Percentiles rank a stretch among this genome's conserved stretches.
phyloP scores from a whole-genome alignment of 2,797 vertebrate species.

The Phylloscopus collybita region DNA sequence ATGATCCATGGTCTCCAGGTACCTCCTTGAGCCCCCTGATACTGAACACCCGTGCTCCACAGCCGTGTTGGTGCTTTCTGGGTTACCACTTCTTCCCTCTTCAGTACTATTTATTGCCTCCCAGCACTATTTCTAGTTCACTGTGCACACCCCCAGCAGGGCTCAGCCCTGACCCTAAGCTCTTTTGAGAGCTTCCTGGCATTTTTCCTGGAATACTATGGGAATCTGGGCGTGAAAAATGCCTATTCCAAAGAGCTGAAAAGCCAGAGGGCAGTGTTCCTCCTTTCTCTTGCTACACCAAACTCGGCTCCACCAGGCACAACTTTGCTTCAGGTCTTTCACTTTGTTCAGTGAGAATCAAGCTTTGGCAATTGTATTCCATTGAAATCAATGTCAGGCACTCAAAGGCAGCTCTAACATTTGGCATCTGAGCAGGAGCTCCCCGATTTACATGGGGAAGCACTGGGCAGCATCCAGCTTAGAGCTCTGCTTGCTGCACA shows the following conservation, averaged over 20 bases:
- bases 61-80: neutral
- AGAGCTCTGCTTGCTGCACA: neutral
- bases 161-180: neutral
- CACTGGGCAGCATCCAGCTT: neutral
- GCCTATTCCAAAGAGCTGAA: neutral
- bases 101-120: neutral
- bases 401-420: neutral
- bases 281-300: neutral
- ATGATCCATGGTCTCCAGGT: neutral
- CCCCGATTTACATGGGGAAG: neutral
- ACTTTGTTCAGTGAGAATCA: constrained; percentile 2
- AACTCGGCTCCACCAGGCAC: neutral
- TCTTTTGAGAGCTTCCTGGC: neutral
- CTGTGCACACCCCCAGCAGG: neutral
- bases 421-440: constrained; percentile 12
- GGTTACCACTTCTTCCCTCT: neutral
- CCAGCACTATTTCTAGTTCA: neutral
- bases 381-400: neutral
- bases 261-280: constrained; percentile 48
- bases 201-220: neutral
- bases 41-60: neutral
- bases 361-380: neutral
- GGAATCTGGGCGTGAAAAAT: neutral
- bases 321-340: neutral
- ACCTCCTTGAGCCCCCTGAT: neutral